A percentile compares a stretch with the other conserved stretches of the same genome.
Conservation (phyloP, 2,797 vertebrate genomes). For the Aulostomus chinensis region DNA sequence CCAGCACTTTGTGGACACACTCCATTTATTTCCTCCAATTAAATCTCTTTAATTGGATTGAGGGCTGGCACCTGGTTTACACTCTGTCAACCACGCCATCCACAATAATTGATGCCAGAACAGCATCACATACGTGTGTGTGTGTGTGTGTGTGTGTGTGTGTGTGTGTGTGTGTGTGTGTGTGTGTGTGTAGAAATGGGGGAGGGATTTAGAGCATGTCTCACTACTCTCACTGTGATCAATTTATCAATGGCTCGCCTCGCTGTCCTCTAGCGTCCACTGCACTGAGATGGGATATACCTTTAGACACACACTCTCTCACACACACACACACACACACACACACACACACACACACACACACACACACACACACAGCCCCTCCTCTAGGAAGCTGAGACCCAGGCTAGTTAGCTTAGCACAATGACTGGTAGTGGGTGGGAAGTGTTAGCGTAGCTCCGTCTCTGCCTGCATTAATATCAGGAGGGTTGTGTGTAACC, state of each 20-base stretch:
- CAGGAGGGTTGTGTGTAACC: too few relatives aligned
- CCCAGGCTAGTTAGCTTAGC: too few relatives aligned
- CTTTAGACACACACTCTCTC: too few relatives aligned
- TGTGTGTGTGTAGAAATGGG: conserved; percentile 37
- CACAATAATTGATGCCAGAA: conserved; percentile 77
- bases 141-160: conserved; percentile 19
- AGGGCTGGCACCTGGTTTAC: conserved; percentile 80
- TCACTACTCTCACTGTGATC: conserved; percentile 70
- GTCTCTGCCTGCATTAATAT: too few relatives aligned
- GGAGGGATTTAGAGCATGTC: conserved; percentile 69
- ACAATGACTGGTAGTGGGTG: too few relatives aligned
- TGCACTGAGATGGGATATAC: too few relatives aligned
- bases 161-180: conserved; percentile 25
- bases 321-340: too few relatives aligned
- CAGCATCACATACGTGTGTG: conserved; percentile 38
- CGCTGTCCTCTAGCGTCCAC: too few relatives aligned
- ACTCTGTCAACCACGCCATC: conserved; percentile 77
- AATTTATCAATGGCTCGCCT: conserved; percentile 72
- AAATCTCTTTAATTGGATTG: conserved; percentile 80
- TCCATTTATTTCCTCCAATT: conserved; percentile 80
- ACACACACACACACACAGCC: too few relatives aligned
- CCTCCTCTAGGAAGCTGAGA: too few relatives aligned
- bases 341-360: too few relatives aligned
- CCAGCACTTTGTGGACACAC: conserved; percentile 74
- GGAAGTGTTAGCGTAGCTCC: too few relatives aligned